phyloP scores from a whole-genome alignment of 2,888 invertebrate genomes.

The Meandrusa payeni region DNA sequence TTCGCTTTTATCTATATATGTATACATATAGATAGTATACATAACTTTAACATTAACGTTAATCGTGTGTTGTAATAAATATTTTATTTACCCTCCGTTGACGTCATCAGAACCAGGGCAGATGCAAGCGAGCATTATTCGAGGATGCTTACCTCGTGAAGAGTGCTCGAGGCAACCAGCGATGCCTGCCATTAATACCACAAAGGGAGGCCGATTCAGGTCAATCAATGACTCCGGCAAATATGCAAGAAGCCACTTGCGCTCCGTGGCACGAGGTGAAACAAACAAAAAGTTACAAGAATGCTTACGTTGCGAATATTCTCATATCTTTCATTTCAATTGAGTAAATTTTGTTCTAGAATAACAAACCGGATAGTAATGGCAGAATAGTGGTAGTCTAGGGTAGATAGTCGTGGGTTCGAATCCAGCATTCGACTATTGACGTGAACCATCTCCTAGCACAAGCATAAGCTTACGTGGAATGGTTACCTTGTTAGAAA shows the following conservation, averaged over 20 bases:
- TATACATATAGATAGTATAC: no score
- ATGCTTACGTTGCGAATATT: neutral
- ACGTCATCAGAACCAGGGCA: slow-evolving; percentile 30
- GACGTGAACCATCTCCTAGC: no score
- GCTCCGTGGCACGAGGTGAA: slow-evolving; percentile 2
- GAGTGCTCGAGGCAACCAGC: slow-evolving; percentile 30
- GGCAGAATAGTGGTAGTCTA: no score
- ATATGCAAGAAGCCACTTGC: slow-evolving; percentile 19
- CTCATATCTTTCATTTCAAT: no score
- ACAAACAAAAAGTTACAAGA: slow-evolving; percentile 11
- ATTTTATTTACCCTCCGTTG: slow-evolving; percentile 23
- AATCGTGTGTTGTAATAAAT: neutral
- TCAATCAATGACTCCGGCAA: slow-evolving; percentile 41
- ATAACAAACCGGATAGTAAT: no score
- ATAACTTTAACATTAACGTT: neutral
- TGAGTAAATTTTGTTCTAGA: no score
- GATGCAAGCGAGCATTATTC: slow-evolving; percentile 30
- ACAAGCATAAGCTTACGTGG: no score
- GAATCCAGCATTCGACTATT: no score
- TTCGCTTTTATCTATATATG: no score
- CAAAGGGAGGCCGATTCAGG: slow-evolving; percentile 44
- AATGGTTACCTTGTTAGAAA: no score
- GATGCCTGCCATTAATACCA: slow-evolving; percentile 26
- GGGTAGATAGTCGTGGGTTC: no score
- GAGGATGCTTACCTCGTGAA: slow-evolving; percentile 32